These are phyloP conservation scores for Scleropages formosus DNA, from an alignment of 2,797 vertebrate species.

Conservation along the genomic window DNA sequence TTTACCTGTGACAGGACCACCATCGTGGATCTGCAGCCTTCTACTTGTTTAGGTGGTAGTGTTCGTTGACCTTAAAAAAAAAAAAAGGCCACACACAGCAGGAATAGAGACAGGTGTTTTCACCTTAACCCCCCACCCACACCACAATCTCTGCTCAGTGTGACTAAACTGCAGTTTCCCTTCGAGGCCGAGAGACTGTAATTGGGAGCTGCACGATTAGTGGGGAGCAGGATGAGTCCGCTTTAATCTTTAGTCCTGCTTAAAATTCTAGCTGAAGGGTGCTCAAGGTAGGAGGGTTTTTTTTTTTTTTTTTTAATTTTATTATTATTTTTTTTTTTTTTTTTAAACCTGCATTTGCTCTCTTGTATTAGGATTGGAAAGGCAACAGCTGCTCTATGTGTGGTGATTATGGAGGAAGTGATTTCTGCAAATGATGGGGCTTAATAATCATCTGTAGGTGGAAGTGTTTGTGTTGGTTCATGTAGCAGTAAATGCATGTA, in stretches of 20 bases:
- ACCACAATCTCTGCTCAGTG: slow-evolving; percentile 16
- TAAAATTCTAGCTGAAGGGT: slow-evolving; percentile 61
- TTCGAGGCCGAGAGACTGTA: slow-evolving; percentile 57
- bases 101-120: background rate
- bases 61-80: no score
- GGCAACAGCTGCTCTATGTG: background rate
- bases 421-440: background rate
- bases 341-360: background rate
- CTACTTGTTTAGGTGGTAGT: no score
- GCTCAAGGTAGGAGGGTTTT: slow-evolving; percentile 45
- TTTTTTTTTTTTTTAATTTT: no score
- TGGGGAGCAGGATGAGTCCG: slow-evolving; percentile 53
- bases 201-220: slow-evolving; percentile 60
- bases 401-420: background rate
- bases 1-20: no score
- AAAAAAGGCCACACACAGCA: background rate
- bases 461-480: background rate
- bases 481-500: no score
- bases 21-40: no score
- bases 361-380: background rate
- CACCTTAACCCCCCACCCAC: slow-evolving; percentile 22
- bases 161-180: slow-evolving; percentile 33
- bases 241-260: slow-evolving; percentile 71
- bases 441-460: background rate
- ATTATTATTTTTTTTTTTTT: slow-evolving; percentile 5